phyloP scores from a whole-genome alignment of 2,113 vertebrate species.

The Anthoscopus minutus region DNA sequence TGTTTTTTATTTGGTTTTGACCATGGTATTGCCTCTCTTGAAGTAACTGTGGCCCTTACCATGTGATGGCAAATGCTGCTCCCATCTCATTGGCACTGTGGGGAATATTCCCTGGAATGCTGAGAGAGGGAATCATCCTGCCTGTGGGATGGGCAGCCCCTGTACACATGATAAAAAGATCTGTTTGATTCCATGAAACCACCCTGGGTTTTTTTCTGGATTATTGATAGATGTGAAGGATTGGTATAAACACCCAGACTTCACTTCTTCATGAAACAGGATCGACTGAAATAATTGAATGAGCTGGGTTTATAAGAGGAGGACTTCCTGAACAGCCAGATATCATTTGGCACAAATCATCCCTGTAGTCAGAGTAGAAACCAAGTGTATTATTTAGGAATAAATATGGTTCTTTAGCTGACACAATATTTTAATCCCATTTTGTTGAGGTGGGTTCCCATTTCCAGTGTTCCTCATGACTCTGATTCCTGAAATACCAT shows the following conservation, averaged over 20 bases:
- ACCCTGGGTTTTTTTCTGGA: not conserved
- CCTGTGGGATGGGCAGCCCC: not conserved
- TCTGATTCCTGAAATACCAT: not conserved
- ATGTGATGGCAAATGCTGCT: not conserved
- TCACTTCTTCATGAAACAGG: not conserved
- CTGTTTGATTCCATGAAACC: not conserved
- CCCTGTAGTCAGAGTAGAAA: not conserved
- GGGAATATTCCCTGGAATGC: not conserved
- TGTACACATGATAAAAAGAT: not conserved
- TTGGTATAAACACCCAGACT: not conserved
- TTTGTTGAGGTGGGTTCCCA: not conserved
- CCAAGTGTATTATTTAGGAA: not conserved
- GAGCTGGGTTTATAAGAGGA: not conserved
- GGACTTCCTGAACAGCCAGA: not conserved
- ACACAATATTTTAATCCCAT: not conserved
- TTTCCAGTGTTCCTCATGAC: not conserved
- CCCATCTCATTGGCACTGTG: not conserved
- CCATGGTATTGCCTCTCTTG: not conserved
- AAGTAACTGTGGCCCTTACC: not conserved
- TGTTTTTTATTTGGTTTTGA: not conserved
- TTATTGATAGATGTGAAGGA: not conserved
- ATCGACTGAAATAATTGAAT: not conserved
- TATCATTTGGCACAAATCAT: not conserved
- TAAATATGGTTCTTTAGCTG: not conserved
- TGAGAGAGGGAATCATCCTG: not conserved